These are phyloP conservation scores for Equus przewalskii DNA, from an alignment of 2,113 vertebrate genomes.

Conservation along the genomic window DNA sequence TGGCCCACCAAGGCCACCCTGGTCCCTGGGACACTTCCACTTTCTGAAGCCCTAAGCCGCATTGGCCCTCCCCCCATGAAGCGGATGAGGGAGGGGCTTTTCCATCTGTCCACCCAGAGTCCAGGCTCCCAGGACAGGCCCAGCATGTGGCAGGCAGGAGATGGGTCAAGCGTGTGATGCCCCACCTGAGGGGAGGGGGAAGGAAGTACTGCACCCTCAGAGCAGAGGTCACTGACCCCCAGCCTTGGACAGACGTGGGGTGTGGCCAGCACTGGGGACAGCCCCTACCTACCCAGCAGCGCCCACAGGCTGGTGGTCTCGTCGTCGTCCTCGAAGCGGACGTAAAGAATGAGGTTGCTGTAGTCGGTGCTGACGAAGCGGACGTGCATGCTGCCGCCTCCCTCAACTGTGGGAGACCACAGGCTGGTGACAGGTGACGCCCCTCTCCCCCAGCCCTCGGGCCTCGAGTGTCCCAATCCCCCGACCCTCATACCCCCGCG, in stretches of 20 bases:
- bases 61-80: not conserved
- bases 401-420: not conserved
- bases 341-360: not conserved
- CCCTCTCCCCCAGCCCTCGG: no score
- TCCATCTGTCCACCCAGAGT: no score
- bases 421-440: fast-evolving
- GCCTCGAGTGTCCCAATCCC: no score
- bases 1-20: no score
- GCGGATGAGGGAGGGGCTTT: not conserved
- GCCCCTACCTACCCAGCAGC: constrained; percentile 14
- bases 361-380: not conserved
- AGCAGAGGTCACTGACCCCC: not conserved
- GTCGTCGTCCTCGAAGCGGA: not conserved
- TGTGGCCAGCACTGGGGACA: not conserved
- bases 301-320: constrained; percentile 55
- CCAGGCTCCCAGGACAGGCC: not conserved
- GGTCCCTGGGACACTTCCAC: fast-evolving
- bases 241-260: no score
- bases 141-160: fast-evolving
- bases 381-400: fast-evolving
- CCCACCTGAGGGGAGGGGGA: no score
- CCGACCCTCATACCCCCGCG: not conserved
- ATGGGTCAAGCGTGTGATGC: fast-evolving
- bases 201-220: no score
- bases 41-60: not conserved